phyloP scores from a whole-genome alignment of 2,113 vertebrate genomes.

The Micronycteris hirsuta region DNA sequence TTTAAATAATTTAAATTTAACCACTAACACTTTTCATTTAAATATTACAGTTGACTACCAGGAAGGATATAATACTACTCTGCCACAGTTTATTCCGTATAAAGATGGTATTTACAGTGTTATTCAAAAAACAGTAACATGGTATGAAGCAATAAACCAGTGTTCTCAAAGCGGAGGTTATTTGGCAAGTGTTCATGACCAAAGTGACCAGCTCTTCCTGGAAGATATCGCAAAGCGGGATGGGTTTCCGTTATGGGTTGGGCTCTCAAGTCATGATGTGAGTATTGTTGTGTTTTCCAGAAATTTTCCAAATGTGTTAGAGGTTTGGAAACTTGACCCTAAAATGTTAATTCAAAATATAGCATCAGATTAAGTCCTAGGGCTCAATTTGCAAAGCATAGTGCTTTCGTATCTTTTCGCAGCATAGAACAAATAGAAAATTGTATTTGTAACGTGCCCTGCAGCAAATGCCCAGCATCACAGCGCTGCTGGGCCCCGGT shows the following conservation, averaged over 20 bases:
- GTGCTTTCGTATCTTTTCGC: background rate
- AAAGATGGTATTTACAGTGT: slow-evolving; percentile 84
- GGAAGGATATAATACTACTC: slow-evolving; percentile 79
- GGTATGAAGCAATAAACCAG: slow-evolving; percentile 88
- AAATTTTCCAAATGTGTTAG: slow-evolving; percentile 5
- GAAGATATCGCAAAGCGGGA: slow-evolving; percentile 85
- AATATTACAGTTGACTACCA: slow-evolving; percentile 70
- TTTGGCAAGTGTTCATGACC: slow-evolving; percentile 89
- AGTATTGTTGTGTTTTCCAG: slow-evolving; percentile 72
- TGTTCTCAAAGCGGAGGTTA: slow-evolving; percentile 84
- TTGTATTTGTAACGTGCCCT: background rate
- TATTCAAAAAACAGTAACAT: slow-evolving; percentile 84
- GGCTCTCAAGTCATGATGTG: slow-evolving; percentile 92
- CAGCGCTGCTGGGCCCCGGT: background rate
- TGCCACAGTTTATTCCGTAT: slow-evolving; percentile 75
- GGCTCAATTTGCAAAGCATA: background rate
- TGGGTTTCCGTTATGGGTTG: slow-evolving; percentile 94
- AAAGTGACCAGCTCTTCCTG: slow-evolving; percentile 80
- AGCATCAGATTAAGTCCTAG: background rate
- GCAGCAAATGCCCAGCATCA: background rate
- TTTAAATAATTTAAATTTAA: slow-evolving; percentile 39
- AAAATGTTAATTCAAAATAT: slow-evolving; percentile 24
- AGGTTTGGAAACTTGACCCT: background rate
- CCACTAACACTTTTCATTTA: slow-evolving; percentile 35
- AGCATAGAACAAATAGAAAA: background rate